Base-by-base conservation (phyloP, 2,888 invertebrate genomes). In the Pteria penguin region DNA sequence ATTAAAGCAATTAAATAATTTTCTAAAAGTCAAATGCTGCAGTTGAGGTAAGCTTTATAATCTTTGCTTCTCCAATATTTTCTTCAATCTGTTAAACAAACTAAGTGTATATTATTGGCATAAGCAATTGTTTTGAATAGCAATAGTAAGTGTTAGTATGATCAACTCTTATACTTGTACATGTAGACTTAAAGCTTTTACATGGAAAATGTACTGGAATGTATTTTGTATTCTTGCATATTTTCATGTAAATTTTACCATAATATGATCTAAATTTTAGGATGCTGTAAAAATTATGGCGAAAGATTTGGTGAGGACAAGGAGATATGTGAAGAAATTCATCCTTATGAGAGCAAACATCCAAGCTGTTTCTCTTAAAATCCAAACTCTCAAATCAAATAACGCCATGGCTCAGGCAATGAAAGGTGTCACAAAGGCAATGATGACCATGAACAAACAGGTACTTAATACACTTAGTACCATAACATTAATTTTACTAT, bases 241-340 rank as follows among this genome's bases (percentile, higher is more conserved):
- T 52, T 52, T 52, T 4, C 22, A 52, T 52, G 2, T 52, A 52
- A 2, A n/a, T 52, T 52, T 52, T 52, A n/a, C 18, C n/a, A n/a
- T n/a, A n/a, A n/a, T n/a, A n/a, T n/a, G n/a, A n/a, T 71, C 88
- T 90, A 71, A 82, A 65, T 83, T 81, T 54, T 90, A 97, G 97
- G 99, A 99, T 93, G 98, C 99, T 18, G 99, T 99, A 0, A 99
- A 98, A 94, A 98, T 99, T 85, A 99, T 99, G 99, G 99, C 99
- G 0, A 98, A 98, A 92, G 99, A 99, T 93, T 93, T 99, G 83
- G 99, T 99, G 4, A 94, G 99, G 83, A 99, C 99, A 0, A 94
- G 99, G 78, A 95, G 93, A 36, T 98, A 99, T 90, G 96, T 96
- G 67, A 98, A 99, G 92, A 99, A 99, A 93, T 99, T 99, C 92